Evolutionary conservation across 2,888 invertebrate genomes (phyloP).

Genomic region (Mongoloraphidia duomilia): DNA sequence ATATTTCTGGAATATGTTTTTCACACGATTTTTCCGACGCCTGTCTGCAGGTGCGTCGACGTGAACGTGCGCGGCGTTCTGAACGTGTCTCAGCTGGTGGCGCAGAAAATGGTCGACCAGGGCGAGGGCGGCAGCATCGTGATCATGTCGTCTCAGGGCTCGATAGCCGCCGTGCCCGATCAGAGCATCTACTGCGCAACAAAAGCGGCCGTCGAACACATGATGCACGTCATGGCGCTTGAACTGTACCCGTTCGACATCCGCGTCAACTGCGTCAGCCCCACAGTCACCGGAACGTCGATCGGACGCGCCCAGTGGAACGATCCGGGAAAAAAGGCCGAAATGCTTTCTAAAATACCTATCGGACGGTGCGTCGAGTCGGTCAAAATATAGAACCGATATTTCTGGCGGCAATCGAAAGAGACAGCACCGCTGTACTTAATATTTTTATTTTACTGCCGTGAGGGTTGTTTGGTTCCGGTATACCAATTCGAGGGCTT

Average conservation of each 20-base stretch:
- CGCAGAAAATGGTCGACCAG: conserved; percentile 53
- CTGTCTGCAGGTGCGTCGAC: conserved; percentile 30
- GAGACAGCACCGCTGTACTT: too few species aligned
- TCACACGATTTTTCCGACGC: too few species aligned
- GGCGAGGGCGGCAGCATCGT: conserved; percentile 69
- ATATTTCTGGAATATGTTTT: too few species aligned
- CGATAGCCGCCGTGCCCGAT: conserved; percentile 54
- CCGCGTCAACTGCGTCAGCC: conserved; percentile 84
- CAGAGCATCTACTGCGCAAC: conserved; percentile 73
- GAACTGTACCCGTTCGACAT: conserved; percentile 75
- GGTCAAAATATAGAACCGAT: too few species aligned
- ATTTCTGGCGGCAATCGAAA: too few species aligned
- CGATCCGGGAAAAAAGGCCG: conserved; percentile 55
- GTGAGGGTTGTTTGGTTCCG: too few species aligned
- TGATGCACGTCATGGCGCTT: conserved; percentile 69
- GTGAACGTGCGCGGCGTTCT: conserved; percentile 76
- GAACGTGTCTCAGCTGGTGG: conserved; percentile 73
- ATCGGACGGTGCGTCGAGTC: conserved; percentile 45
- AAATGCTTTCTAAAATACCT: conserved; percentile 69
- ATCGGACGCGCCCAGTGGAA: conserved; percentile 75
- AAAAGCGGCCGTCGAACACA: conserved; percentile 78
- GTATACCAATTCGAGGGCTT: too few species aligned
- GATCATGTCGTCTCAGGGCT: conserved; percentile 81
- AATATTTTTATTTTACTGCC: too few species aligned
- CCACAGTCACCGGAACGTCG: conserved; percentile 83